Percentiles rank a stretch among this genome's conserved stretches.
Evolutionary conservation across 2,888 invertebrate genomes (phyloP).

Genomic region (Pteria penguin): DNA sequence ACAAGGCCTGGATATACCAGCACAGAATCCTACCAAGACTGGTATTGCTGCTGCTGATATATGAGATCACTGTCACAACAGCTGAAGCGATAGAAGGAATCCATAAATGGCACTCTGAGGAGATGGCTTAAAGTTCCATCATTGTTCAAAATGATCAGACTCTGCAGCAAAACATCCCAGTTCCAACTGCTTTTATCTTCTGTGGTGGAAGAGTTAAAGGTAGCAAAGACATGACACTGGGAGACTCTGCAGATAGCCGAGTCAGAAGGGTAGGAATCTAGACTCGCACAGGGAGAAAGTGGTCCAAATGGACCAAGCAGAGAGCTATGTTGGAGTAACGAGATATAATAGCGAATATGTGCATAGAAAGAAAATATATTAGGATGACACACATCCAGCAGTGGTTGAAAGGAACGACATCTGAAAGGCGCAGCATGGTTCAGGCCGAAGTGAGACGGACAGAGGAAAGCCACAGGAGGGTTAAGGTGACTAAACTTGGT

Average conservation of each 20-base stretch:
- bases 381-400: neutral
- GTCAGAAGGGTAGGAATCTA: too few species aligned
- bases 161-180: neutral
- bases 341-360: neutral
- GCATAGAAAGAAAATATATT: neutral
- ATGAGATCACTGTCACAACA: neutral
- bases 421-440: constrained; percentile 1
- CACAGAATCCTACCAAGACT: neutral
- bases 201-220: constrained; percentile 10
- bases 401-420: neutral
- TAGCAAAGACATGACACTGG: constrained; percentile 3
- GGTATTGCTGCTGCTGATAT: neutral
- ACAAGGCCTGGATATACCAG: too few species aligned
- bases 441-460: neutral
- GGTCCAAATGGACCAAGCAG: constrained; percentile 12
- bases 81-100: neutral
- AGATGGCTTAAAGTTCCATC: constrained; percentile 12
- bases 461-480: constrained; percentile 3
- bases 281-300: neutral
- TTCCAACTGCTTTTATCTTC: neutral
- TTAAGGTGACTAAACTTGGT: neutral
- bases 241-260: constrained; percentile 3
- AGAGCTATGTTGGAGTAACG: neutral
- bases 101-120: neutral
- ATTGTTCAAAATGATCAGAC: neutral